These are phyloP conservation scores for Spodoptera picta DNA, from an alignment of 2,888 invertebrate genomes.

Conservation along the genomic window DNA sequence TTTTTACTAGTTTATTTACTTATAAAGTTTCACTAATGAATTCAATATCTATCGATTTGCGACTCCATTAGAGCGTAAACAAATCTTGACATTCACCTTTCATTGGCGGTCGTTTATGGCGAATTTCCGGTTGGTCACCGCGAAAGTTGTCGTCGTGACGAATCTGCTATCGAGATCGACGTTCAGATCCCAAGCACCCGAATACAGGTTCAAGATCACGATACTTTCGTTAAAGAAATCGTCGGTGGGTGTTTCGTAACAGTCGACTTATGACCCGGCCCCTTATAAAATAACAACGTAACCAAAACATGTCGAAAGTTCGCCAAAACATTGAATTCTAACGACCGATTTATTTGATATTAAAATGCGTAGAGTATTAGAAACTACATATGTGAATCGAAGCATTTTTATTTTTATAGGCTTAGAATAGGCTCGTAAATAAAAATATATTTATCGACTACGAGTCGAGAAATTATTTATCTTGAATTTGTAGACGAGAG, in stretches of 20 bases:
- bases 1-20: conserved; percentile 40
- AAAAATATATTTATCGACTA: conserved; percentile 7
- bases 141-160: conserved; percentile 74
- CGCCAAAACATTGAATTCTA: conserved; percentile 52
- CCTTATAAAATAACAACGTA: conserved; percentile 65
- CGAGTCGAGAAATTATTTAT: conserved; percentile 7
- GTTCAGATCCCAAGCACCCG: conserved; percentile 49
- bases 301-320: conserved; percentile 71
- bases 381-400: conserved; percentile 40
- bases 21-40: conserved; percentile 59
- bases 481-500: conserved; percentile 13
- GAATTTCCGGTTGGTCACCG: conserved; percentile 76
- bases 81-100: conserved; percentile 85
- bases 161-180: conserved; percentile 51
- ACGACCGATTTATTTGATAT: conserved; percentile 39
- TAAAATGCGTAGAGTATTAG: conserved; percentile 48
- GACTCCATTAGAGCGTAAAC: conserved; percentile 62
- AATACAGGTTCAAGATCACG: conserved; percentile 78
- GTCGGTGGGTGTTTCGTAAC: conserved; percentile 67
- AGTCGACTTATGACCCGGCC: conserved; percentile 72
- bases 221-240: conserved; percentile 78
- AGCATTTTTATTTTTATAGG: conserved; percentile 27
- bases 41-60: conserved; percentile 54
- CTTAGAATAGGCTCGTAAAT: conserved; percentile 12
- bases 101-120: conserved; percentile 69